phyloP scores from a whole-genome alignment of 37 sponge, comb jelly and placozoan species.

The Geodia barretti region DNA sequence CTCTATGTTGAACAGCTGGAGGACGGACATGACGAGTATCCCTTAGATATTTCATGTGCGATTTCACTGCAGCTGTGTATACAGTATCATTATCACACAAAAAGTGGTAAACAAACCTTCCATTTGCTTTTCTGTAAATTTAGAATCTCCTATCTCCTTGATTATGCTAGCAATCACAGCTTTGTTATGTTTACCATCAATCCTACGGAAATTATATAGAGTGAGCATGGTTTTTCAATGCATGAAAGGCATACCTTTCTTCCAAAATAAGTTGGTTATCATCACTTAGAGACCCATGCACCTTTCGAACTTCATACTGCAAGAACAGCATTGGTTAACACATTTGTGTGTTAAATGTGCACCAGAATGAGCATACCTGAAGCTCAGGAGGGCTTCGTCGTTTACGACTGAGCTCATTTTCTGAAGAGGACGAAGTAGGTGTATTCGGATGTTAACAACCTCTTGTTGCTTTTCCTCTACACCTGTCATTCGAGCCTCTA shows the following conservation, averaged over 20 bases:
- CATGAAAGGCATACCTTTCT: neutral
- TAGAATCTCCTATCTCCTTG: neutral
- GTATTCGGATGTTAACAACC: neutral
- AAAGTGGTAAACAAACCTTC: neutral
- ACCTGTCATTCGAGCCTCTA: neutral
- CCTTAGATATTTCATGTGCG: neutral
- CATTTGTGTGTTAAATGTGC: neutral
- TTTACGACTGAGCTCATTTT: neutral
- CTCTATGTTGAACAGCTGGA: neutral
- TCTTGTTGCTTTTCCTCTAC: neutral
- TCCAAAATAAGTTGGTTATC: neutral
- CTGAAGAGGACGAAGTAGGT: neutral
- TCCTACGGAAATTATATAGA: neutral
- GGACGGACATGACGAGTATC: neutral
- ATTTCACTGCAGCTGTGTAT: neutral
- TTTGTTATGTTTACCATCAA: neutral
- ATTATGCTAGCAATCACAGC: neutral
- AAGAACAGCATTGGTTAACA: neutral
- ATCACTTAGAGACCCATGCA: neutral
- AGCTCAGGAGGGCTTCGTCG: neutral
- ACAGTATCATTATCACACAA: neutral
- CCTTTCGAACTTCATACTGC: neutral
- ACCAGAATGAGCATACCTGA: neutral
- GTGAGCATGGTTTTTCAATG: too few species aligned
- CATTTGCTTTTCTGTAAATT: neutral